A percentile compares a stretch with the other conserved stretches of the same genome.
phyloP scores from a whole-genome alignment of 2,888 invertebrate genomes.

The Nomada flava region DNA sequence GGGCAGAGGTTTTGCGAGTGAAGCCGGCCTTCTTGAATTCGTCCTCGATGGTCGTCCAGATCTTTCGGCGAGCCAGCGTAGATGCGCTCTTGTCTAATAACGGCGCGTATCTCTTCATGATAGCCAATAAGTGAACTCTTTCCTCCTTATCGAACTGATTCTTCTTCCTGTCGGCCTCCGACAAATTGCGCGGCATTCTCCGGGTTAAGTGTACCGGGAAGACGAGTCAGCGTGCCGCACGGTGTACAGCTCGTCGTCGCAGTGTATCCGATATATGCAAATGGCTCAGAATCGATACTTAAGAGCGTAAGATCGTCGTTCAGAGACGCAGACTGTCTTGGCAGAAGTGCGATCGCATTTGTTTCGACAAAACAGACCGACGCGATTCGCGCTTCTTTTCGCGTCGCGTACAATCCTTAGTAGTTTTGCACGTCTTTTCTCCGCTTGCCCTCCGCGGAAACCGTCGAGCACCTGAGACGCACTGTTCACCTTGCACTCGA shows the following conservation, averaged over 20 bases:
- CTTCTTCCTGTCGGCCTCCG: conserved; percentile 61
- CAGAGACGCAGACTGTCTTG: conserved; percentile 27
- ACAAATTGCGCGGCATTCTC: conserved; percentile 54
- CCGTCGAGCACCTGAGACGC: conserved; percentile 7
- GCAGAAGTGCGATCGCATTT: conserved; percentile 55
- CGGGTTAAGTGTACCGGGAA: not conserved
- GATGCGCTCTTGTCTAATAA: conserved; percentile 68
- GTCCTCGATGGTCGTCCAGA: conserved; percentile 70
- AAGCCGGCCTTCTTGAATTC: conserved; percentile 68
- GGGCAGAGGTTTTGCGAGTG: conserved; percentile 67
- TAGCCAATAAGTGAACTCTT: conserved; percentile 63
- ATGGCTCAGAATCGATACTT: not conserved
- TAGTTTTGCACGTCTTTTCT: conserved; percentile 26
- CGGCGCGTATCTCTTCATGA: conserved; percentile 68
- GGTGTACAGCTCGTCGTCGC: not conserved
- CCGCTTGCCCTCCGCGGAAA: not conserved
- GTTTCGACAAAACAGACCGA: conserved; percentile 60
- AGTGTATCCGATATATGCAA: too few species aligned
- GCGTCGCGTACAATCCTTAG: conserved; percentile 34
- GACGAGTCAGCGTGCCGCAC: not conserved
- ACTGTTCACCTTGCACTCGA: not conserved
- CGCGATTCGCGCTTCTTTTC: conserved; percentile 56
- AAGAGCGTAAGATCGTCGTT: conserved; percentile 37
- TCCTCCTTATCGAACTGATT: conserved; percentile 71
- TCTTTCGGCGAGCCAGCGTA: conserved; percentile 67